Base-by-base conservation (phyloP, 2,113 vertebrate genomes). In the Eulemur rufifrons region DNA sequence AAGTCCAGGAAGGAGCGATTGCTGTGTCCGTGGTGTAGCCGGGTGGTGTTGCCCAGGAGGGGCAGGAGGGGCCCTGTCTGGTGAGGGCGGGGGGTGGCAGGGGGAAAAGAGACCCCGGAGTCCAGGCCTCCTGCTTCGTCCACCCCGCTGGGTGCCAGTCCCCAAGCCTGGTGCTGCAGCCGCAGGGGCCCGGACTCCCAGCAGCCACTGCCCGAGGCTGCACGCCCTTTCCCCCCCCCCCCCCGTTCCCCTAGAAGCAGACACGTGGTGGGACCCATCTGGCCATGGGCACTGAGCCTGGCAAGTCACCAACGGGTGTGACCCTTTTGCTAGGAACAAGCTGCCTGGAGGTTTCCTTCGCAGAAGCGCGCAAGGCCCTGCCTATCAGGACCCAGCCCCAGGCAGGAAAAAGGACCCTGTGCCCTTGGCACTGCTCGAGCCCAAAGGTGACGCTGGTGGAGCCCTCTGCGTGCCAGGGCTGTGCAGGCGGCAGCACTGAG, bases 301-400 rank as follows among this genome's bases (percentile, higher is more conserved):
- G 54, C 10, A 17, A 85, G 54, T 47, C 54, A 39, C 29, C 6
- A 11, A 39, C 6, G 66, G 94, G 71, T 8, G 91, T 52, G 76
- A 29, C n/a, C 63, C 69, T 94, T 97, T 84, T 94, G 96, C 96
- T 95, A 97, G 96, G 93, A 95, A 82, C 1, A 12, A 17, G 68
- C 17, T 32, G 66, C 39, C 52, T 23, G 0, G 32, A 63, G 84
- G 68, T 63, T 92, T 76, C 85, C 93, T 94, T 95, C 82, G 80
- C 34, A 39, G 94, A 87, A 69, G 63, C 50, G 78, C 63, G 94
- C 80, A 37, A 17, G 86, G 87, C 54, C 45, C 54, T 34, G 54
- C 25, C 27, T 4, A 10, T 15, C 64, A 34, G 0, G 0, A 47
- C 21, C 69, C 12, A 0, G 27, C 5, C 63, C 78, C 0, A 1